phyloP scores from a whole-genome alignment of 2,888 invertebrate species.

The Harpalus rubripes region DNA sequence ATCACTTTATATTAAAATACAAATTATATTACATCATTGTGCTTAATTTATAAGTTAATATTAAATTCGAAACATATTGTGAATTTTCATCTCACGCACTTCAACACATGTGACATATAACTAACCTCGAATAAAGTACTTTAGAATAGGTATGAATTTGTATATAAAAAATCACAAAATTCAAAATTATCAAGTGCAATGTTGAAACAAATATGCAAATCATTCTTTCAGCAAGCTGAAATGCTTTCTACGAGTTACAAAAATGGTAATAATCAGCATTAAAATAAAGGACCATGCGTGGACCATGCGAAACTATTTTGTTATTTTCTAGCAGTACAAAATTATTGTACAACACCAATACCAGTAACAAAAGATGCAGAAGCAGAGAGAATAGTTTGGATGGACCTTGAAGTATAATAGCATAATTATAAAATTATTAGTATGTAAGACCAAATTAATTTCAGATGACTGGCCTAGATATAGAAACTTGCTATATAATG shows the following conservation, averaged over 20 bases:
- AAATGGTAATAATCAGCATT: constrained; percentile 50
- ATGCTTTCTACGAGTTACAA: constrained; percentile 36
- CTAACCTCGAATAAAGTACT: constrained; percentile 17
- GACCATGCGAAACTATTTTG: background rate
- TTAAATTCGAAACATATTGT: background rate
- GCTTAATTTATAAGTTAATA: background rate
- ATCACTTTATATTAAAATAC: background rate
- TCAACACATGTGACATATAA: constrained; percentile 23
- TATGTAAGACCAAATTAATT: constrained; percentile 68
- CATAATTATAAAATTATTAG: constrained; percentile 65
- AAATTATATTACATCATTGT: background rate
- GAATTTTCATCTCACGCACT: background rate
- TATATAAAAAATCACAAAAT: constrained; percentile 22
- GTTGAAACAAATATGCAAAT: constrained; percentile 58
- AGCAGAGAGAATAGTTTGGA: constrained; percentile 83
- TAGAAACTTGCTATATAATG: constrained; percentile 87
- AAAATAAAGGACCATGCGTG: background rate
- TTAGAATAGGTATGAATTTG: constrained; percentile 24
- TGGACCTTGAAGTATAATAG: constrained; percentile 83
- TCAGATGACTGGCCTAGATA: constrained; percentile 93
- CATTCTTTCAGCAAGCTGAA: constrained; percentile 39
- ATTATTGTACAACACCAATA: constrained; percentile 2
- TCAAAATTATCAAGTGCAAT: constrained; percentile 28
- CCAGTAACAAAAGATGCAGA: constrained; percentile 72
- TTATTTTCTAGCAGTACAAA: constrained; percentile 13